A percentile compares a stretch with the other conserved stretches of the same genome.
Evolutionary conservation across 2,113 vertebrate genomes (phyloP).

Genomic region (Syngnathus floridae): DNA sequence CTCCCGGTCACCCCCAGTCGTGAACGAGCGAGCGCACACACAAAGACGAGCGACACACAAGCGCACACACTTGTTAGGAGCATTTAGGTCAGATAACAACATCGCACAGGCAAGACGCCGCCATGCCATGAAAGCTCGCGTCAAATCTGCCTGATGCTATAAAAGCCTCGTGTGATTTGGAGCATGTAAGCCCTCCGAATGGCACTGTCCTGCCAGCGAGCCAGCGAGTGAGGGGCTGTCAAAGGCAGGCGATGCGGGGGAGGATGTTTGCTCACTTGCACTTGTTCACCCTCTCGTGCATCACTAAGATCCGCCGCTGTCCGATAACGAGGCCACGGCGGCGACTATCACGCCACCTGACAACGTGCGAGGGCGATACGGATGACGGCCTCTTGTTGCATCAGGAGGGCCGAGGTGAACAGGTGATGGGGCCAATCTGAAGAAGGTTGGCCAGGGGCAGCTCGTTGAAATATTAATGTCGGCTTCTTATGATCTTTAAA

Average conservation of each 20-base stretch:
- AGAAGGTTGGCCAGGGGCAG: not conserved
- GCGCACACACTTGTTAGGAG: slow-evolving; percentile 67
- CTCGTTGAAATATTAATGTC: too few species aligned
- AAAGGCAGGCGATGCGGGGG: slow-evolving; percentile 39
- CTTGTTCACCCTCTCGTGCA: slow-evolving; percentile 60
- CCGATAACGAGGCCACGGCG: slow-evolving; percentile 47
- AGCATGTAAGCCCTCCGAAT: slow-evolving; percentile 70
- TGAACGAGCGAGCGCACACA: not conserved
- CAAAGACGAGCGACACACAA: slow-evolving; percentile 25
- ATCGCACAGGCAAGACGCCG: slow-evolving; percentile 61
- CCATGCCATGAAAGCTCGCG: slow-evolving; percentile 66
- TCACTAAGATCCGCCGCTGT: slow-evolving; percentile 55
- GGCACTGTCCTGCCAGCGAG: slow-evolving; percentile 54
- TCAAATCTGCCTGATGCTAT: slow-evolving; percentile 72
- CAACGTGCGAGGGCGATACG: slow-evolving; percentile 41
- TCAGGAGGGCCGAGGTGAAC: not conserved
- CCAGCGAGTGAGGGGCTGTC: slow-evolving; percentile 54
- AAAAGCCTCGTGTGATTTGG: slow-evolving; percentile 71
- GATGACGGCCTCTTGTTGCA: slow-evolving; percentile 24
- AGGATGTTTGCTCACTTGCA: slow-evolving; percentile 44
- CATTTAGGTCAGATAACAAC: slow-evolving; percentile 75
- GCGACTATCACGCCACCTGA: slow-evolving; percentile 50
- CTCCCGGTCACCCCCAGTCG: slow-evolving; percentile 34
- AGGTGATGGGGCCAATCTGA: slow-evolving; percentile 15
- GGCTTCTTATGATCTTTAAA: too few species aligned